Evolutionary conservation across 1,140 invertebrate species (phyloP).

Genomic region (Schlechtendalia chinensis): DNA sequence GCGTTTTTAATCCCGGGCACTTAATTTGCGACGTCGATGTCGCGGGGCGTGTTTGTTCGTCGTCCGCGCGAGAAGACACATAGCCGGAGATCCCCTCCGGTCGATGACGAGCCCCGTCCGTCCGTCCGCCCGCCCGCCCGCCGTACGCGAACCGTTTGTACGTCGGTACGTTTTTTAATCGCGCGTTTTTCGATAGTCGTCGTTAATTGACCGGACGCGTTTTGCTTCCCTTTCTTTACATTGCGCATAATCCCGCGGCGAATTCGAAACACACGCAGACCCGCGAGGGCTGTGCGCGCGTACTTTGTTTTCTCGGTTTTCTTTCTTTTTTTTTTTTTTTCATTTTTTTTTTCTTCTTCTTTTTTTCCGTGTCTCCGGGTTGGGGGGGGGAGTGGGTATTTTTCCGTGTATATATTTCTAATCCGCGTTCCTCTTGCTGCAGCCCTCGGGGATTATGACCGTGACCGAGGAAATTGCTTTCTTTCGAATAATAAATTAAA

Average conservation of each 20-base stretch:
- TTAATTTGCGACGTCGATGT: conserved; percentile 45
- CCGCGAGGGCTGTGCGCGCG: background rate
- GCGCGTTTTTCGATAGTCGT: no score
- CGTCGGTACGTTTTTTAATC: no score
- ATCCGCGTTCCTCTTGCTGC: background rate
- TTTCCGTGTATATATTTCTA: background rate
- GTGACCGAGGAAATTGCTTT: conserved; percentile 42
- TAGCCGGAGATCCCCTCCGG: background rate
- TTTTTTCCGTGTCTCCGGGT: no score
- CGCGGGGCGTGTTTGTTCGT: background rate
- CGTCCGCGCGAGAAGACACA: background rate
- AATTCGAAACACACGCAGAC: conserved; percentile 40
- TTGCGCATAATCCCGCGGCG: conserved; percentile 25
- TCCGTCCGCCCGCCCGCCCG: background rate
- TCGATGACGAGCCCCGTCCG: no score
- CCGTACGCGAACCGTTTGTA: no score
- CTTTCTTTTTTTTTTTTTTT: background rate
- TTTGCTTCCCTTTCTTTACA: conserved; percentile 46
- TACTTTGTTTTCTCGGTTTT: background rate
- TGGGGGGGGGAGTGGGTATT: no score
- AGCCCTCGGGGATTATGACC: background rate
- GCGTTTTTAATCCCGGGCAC: conserved; percentile 44
- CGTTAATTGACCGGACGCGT: conserved; percentile 45
- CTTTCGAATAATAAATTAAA: conserved; percentile 42
- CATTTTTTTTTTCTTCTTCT: no score